A percentile compares a stretch with the other conserved stretches of the same genome.
These are phyloP conservation scores for Diuraphis noxia DNA, from an alignment of 1,140 invertebrate species.

Conservation along the genomic window DNA sequence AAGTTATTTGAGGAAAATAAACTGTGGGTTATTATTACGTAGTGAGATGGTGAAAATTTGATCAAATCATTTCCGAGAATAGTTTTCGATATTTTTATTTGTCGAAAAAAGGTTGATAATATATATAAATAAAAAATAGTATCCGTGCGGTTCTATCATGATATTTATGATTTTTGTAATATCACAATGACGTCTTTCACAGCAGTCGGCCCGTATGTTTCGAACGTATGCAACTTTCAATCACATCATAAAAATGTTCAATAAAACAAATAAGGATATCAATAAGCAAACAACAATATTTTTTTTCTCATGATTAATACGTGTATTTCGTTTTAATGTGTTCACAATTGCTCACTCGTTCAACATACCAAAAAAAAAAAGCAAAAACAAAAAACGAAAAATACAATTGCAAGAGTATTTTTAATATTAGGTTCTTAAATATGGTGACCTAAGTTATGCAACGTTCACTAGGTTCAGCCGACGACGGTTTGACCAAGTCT, in stretches of 20 bases:
- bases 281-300: neutral
- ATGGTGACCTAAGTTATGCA: neutral
- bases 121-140: neutral
- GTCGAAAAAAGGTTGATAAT: no score
- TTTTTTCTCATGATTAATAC: neutral
- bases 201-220: no score
- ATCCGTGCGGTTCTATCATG: no score
- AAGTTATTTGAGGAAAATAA: neutral
- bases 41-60: neutral
- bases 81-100: neutral
- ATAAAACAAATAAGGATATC: neutral
- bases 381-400: neutral
- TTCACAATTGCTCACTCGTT: neutral
- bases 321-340: neutral
- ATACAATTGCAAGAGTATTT: neutral
- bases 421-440: neutral
- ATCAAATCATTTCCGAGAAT: no score
- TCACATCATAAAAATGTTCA: no score
- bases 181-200: no score
- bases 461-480: neutral
- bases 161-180: no score
- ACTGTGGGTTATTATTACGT: neutral
- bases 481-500: neutral
- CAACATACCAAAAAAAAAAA: neutral
- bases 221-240: no score